These are phyloP conservation scores for Drosophila pullipes DNA, from an alignment of 2,888 invertebrate species.

Conservation along the genomic window DNA sequence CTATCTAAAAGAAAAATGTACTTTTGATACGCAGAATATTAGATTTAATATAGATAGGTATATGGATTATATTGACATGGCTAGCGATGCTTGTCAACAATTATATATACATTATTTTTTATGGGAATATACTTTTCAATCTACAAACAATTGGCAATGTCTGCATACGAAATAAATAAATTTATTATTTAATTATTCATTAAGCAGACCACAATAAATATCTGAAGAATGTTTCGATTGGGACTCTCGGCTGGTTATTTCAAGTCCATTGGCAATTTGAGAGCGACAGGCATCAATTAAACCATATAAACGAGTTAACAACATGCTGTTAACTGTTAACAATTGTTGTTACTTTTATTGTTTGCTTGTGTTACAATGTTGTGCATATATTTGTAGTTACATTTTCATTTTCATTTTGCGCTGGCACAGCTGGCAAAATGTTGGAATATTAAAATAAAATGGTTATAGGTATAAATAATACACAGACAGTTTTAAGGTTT, in stretches of 20 bases:
- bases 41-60: too few relatives aligned
- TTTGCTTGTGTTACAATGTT: conserved; percentile 33
- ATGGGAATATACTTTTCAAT: neutral
- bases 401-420: conserved; percentile 52
- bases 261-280: conserved; percentile 23
- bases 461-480: conserved; percentile 55
- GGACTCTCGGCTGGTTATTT: neutral
- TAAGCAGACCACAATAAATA: too few relatives aligned
- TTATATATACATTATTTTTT: neutral
- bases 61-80: too few relatives aligned
- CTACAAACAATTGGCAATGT: neutral
- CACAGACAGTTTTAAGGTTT: conserved; percentile 59
- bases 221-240: neutral
- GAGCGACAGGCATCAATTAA: conserved; percentile 33
- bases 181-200: neutral
- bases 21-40: neutral
- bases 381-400: conserved; percentile 51
- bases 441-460: conserved; percentile 61
- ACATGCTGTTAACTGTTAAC: conserved; percentile 68
- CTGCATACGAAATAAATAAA: neutral
- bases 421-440: conserved; percentile 37
- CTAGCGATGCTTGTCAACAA: neutral
- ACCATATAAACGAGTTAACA: conserved; percentile 30
- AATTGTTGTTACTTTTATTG: conserved; percentile 59
- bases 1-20: neutral